Conservation (phyloP, 2,113 vertebrate genomes). For the Solea solea region DNA sequence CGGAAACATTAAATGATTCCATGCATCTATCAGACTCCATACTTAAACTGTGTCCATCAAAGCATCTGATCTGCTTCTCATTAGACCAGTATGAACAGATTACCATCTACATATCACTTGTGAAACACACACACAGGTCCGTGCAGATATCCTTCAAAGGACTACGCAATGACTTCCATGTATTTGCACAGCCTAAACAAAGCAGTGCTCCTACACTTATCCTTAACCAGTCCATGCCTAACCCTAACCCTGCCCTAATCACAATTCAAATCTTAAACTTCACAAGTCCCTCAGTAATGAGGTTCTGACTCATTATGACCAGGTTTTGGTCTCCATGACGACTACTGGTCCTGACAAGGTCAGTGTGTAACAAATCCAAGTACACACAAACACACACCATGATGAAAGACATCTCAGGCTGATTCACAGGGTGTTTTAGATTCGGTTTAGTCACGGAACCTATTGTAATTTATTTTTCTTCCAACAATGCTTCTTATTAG, state of each 20-base stretch:
- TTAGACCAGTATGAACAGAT: constrained; percentile 61
- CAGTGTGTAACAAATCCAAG: too few species aligned
- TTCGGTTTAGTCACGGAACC: constrained; percentile 24
- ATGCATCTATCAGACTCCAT: neutral
- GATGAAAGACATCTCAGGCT: constrained; percentile 38
- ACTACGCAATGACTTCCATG: too few species aligned
- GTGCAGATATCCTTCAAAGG: too few species aligned
- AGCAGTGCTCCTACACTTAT: too few species aligned
- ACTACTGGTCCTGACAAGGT: too few species aligned
- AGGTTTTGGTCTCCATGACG: too few species aligned
- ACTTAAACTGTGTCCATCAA: constrained; percentile 77
- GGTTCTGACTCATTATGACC: too few species aligned
- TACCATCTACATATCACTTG: constrained; percentile 48
- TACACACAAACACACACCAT: neutral
- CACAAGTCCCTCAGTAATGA: too few species aligned
- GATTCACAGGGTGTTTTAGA: constrained; percentile 47
- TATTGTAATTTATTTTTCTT: constrained; percentile 29
- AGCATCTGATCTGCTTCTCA: constrained; percentile 69
- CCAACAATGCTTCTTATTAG: constrained; percentile 23
- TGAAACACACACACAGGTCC: constrained; percentile 26
- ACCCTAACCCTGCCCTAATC: too few species aligned
- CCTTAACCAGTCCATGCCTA: too few species aligned
- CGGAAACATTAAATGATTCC: constrained; percentile 68
- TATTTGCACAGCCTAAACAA: too few species aligned
- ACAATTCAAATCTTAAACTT: too few species aligned